Conservation (phyloP, 2,797 vertebrate genomes). For the Enteromius paludinosus region DNA sequence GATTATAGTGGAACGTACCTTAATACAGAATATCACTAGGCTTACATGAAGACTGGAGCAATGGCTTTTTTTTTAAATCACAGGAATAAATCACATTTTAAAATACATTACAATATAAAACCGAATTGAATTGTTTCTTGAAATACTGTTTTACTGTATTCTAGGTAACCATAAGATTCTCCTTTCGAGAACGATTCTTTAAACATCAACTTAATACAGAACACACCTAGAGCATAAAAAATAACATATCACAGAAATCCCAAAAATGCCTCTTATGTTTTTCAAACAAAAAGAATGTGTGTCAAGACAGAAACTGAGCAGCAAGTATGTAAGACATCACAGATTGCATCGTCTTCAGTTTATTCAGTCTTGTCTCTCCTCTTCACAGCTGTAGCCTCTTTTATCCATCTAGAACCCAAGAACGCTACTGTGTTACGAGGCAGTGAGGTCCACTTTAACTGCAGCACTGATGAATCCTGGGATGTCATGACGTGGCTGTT, state of each 20-base stretch:
- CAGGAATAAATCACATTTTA: not conserved
- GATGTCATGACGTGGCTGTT: slow-evolving; percentile 74
- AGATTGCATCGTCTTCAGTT: not conserved
- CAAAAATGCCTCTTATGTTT: not conserved
- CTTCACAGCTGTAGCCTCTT: slow-evolving; percentile 27
- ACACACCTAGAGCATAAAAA: not conserved
- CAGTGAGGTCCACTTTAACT: slow-evolving; percentile 74
- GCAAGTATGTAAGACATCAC: too few species aligned
- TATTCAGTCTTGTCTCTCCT: not conserved
- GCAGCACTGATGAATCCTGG: slow-evolving; percentile 73
- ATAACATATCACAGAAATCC: not conserved
- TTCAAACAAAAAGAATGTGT: not conserved
- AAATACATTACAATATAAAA: not conserved
- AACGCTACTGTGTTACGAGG: slow-evolving; percentile 72
- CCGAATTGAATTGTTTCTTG: not conserved
- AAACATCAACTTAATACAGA: not conserved
- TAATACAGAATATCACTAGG: not conserved
- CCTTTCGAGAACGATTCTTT: not conserved
- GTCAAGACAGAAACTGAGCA: not conserved
- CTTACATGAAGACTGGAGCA: not conserved
- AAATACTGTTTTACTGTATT: not conserved
- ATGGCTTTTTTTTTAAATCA: not conserved
- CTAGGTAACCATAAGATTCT: not conserved
- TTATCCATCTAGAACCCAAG: slow-evolving; percentile 64
- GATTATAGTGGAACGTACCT: not conserved